A percentile compares a stretch with the other conserved stretches of the same genome.
Conservation (phyloP, 2,113 vertebrate genomes). For the Typhlomys cinereus region DNA sequence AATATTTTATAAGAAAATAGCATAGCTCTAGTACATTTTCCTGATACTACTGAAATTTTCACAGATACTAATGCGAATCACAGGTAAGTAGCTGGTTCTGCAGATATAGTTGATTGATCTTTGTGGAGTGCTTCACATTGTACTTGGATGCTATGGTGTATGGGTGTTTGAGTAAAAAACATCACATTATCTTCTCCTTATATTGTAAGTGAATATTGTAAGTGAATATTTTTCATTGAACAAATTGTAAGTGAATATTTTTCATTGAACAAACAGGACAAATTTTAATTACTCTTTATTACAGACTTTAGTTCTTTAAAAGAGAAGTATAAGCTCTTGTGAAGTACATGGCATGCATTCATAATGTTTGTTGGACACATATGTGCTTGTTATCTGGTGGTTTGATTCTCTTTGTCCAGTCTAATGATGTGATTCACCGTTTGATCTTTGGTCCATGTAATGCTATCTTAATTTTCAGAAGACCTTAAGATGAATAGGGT, state of each 20-base stretch:
- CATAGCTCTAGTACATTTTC: background rate
- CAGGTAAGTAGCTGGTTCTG: background rate
- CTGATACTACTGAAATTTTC: background rate
- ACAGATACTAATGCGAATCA: background rate
- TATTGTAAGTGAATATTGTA: background rate
- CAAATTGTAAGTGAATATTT: background rate
- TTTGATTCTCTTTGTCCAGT: background rate
- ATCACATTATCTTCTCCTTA: background rate
- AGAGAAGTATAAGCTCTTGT: background rate
- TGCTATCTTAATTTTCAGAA: background rate
- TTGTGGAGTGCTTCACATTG: background rate
- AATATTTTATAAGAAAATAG: background rate
- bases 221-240: background rate
- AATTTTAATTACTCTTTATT: background rate
- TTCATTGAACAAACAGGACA: background rate
- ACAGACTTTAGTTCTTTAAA: background rate
- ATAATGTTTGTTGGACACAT: background rate
- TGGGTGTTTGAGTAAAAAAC: rapidly evolving
- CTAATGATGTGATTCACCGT: background rate
- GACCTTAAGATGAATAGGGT: background rate
- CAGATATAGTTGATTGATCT: background rate
- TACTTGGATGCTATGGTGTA: background rate
- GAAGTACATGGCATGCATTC: background rate
- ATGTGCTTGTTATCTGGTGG: background rate
- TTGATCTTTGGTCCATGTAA: background rate